These are phyloP conservation scores for Muscina levida DNA, from an alignment of 2,888 invertebrate genomes.

Conservation along the genomic window DNA sequence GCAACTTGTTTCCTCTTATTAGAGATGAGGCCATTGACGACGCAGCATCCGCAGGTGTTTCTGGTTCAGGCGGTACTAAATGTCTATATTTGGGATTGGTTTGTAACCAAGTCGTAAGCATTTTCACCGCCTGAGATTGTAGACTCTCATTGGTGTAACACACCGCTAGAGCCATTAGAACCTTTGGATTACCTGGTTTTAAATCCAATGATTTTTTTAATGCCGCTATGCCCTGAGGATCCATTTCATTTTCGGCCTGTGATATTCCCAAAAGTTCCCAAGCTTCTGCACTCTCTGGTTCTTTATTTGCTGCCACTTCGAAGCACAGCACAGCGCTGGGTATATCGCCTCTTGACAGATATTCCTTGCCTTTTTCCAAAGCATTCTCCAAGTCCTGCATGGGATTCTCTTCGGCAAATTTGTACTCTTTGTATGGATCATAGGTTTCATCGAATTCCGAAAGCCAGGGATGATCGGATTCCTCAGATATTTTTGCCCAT, in stretches of 20 bases:
- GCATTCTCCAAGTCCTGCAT: slow-evolving; percentile 89
- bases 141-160: slow-evolving; percentile 98
- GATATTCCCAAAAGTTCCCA: slow-evolving; percentile 95
- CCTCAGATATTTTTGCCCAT: slow-evolving; percentile 88
- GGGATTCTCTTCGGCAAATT: slow-evolving; percentile 88
- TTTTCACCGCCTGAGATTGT: slow-evolving; percentile 92
- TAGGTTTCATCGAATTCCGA: slow-evolving; percentile 84
- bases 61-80: slow-evolving; percentile 79
- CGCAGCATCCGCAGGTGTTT: slow-evolving; percentile 80
- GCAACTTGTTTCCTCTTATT: slow-evolving; percentile 79
- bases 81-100: slow-evolving; percentile 91
- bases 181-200: slow-evolving; percentile 89
- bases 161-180: slow-evolving; percentile 94
- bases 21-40: slow-evolving; percentile 78
- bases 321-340: slow-evolving; percentile 97
- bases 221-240: slow-evolving; percentile 95
- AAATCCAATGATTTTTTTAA: slow-evolving; percentile 91
- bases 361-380: slow-evolving; percentile 91
- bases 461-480: slow-evolving; percentile 85
- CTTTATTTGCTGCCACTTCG: slow-evolving; percentile 95
- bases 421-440: slow-evolving; percentile 83
- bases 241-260: slow-evolving; percentile 99
- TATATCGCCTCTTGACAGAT: slow-evolving; percentile 92
- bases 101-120: slow-evolving; percentile 89
- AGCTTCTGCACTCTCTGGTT: slow-evolving; percentile 88